Percentiles rank a stretch among this genome's conserved stretches.
These are phyloP conservation scores for Acanthosepion pharaonis DNA, from an alignment of 2,888 invertebrate species.

Conservation along the genomic window DNA sequence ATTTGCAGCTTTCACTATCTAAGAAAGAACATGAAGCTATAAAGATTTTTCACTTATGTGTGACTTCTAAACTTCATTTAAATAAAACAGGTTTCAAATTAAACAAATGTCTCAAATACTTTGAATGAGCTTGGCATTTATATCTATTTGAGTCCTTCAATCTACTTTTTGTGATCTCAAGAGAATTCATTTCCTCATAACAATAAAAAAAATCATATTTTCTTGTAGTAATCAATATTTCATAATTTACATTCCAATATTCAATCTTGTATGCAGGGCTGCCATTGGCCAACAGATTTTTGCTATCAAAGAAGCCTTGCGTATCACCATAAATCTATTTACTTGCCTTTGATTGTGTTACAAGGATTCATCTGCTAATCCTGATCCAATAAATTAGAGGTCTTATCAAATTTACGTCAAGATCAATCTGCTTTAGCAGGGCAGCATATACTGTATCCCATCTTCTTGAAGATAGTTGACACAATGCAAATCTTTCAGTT, in stretches of 20 bases:
- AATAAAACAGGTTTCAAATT: background rate
- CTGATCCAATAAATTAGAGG: slow-evolving; percentile 33
- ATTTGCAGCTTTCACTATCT: background rate
- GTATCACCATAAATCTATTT: background rate
- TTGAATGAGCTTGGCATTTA: background rate
- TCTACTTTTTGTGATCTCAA: background rate
- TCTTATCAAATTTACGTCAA: slow-evolving; percentile 8
- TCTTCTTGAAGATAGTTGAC: background rate
- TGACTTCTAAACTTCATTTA: background rate
- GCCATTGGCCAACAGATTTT: background rate
- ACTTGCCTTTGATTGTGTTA: slow-evolving; percentile 1
- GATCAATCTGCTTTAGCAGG: slow-evolving; percentile 11
- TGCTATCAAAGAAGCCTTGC: background rate
- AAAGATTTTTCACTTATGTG: background rate
- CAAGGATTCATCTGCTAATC: slow-evolving; percentile 6
- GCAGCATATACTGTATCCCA: background rate
- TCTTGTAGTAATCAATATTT: background rate
- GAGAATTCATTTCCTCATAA: background rate
- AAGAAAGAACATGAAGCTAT: background rate
- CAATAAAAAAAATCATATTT: background rate
- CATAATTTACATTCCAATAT: slow-evolving; percentile 17
- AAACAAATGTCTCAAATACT: background rate
- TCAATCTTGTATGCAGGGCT: background rate
- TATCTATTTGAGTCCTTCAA: background rate
- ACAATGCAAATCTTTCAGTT: background rate